Conservation (phyloP, 2,888 invertebrate genomes). For the Campaea margaritaria region DNA sequence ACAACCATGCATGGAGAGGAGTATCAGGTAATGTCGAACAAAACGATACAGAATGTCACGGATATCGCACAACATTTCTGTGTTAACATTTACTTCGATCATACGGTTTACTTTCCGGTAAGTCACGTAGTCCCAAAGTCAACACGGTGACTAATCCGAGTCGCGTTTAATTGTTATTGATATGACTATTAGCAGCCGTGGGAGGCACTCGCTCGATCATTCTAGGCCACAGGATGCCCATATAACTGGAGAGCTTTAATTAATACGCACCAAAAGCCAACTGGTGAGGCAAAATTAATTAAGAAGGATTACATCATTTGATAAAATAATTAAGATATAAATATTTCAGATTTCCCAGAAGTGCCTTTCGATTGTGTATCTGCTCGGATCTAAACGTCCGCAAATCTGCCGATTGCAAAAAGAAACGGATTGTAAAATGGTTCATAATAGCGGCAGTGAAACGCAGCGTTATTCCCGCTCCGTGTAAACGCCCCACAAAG, state of each 20-base stretch:
- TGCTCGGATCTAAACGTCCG: not conserved
- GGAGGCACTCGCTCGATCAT: slow-evolving; percentile 9
- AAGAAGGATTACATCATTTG: slow-evolving; percentile 20
- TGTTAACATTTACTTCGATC: slow-evolving; percentile 7
- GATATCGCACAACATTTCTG: not conserved
- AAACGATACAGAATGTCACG: not conserved
- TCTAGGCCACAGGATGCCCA: slow-evolving; percentile 13
- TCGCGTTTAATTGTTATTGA: slow-evolving; percentile 35
- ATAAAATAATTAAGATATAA: too few species aligned
- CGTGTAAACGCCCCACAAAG: not conserved
- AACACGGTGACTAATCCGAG: slow-evolving; percentile 36
- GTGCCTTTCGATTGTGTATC: too few species aligned
- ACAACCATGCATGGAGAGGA: too few species aligned
- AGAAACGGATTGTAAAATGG: too few species aligned
- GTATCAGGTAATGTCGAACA: too few species aligned
- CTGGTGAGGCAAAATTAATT: slow-evolving; percentile 33
- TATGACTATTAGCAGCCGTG: slow-evolving; percentile 15
- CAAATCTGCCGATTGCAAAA: too few species aligned
- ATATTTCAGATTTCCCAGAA: too few species aligned
- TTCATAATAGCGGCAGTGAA: too few species aligned
- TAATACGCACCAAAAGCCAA: slow-evolving; percentile 30
- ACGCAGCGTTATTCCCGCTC: slow-evolving; percentile 9
- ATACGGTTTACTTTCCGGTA: slow-evolving; percentile 13
- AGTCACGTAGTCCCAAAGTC: slow-evolving; percentile 29
- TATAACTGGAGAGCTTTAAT: slow-evolving; percentile 26